phyloP scores from a whole-genome alignment of 2,797 vertebrate species.

The Crenichthys baileyi region DNA sequence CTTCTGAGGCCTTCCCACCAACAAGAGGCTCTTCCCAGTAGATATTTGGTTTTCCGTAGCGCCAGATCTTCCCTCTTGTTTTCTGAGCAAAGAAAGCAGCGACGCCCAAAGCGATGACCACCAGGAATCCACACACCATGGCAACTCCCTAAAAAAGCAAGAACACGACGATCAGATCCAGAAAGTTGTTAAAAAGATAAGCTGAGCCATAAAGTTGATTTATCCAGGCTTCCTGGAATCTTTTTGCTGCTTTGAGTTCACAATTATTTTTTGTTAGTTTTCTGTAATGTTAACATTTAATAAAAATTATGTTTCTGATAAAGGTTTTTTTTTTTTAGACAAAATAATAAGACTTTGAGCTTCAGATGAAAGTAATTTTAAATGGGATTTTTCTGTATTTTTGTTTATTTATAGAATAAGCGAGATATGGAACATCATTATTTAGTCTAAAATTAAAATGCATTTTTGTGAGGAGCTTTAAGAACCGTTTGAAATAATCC shows the following conservation, averaged over 20 bases:
- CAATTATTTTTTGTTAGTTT: neutral
- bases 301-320: neutral
- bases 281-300: neutral
- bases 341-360: neutral
- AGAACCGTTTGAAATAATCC: neutral
- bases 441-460: neutral
- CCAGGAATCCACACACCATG: constrained; percentile 89
- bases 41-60: constrained; percentile 87
- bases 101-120: constrained; percentile 82
- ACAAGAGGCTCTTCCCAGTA: constrained; percentile 83
- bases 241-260: neutral
- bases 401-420: constrained; percentile 5
- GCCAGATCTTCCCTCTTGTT: constrained; percentile 89
- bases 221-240: neutral
- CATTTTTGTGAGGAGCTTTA: neutral
- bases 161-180: constrained; percentile 22
- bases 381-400: no score
- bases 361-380: neutral
- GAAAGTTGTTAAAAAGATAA: constrained; percentile 35
- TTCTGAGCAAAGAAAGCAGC: constrained; percentile 85
- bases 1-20: constrained; percentile 75
- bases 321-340: neutral
- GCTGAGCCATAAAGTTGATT: constrained; percentile 16
- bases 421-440: neutral
- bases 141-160: constrained; percentile 82